Conservation (phyloP, 1,140 invertebrate species). For the Cardiocondyla obscurior region DNA sequence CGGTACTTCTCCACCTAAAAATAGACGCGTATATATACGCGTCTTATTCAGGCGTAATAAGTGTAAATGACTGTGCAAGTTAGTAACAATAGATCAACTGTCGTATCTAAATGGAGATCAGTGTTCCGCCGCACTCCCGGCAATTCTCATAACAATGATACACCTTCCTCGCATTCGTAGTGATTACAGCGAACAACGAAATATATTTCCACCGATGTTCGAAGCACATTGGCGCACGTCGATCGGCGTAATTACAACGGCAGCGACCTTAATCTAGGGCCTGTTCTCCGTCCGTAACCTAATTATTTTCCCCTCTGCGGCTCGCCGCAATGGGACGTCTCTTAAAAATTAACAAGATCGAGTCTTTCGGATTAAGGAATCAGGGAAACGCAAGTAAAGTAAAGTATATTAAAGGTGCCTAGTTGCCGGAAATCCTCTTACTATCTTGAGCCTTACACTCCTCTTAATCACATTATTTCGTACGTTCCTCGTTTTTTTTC, state of each 20-base stretch:
- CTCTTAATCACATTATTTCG: neutral
- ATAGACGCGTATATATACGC: neutral
- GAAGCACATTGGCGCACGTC: neutral
- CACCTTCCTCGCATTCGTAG: conserved; percentile 47
- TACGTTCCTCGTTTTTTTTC: too few relatives aligned
- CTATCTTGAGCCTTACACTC: neutral
- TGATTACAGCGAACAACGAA: conserved; percentile 32
- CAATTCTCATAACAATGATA: conserved; percentile 56
- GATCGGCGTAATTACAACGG: conserved; percentile 53
- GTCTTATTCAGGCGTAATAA: neutral
- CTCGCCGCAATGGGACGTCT: neutral
- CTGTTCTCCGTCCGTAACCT: neutral
- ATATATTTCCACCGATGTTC: conserved; percentile 13
- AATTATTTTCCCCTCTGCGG: neutral
- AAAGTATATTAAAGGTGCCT: conserved; percentile 37
- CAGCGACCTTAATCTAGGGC: conserved; percentile 38
- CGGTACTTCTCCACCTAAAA: neutral
- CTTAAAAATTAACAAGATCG: conserved; percentile 65
- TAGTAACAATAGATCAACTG: conserved; percentile 13
- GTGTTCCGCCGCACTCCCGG: conserved; percentile 2
- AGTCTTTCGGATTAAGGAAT: conserved; percentile 41
- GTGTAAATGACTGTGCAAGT: neutral
- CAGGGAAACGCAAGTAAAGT: conserved; percentile 19
- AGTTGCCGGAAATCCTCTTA: neutral
- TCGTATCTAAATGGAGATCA: conserved; percentile 40